Conservation (phyloP, 1,140 invertebrate species). For the Scaptomyza pallida region DNA sequence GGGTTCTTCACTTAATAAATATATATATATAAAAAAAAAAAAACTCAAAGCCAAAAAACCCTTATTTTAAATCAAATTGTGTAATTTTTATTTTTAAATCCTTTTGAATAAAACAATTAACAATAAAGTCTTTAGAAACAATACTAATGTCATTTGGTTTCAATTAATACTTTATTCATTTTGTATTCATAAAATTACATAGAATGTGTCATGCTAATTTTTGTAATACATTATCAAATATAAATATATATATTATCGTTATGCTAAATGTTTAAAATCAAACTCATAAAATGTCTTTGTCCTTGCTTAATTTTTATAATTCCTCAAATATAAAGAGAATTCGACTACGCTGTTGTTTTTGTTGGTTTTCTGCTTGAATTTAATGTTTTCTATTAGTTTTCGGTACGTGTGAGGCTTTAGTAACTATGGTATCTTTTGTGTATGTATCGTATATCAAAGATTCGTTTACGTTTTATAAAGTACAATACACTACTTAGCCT, state of each 20-base stretch:
- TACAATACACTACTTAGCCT: slow-evolving; percentile 57
- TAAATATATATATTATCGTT: slow-evolving; percentile 55
- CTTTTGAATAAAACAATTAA: too few species aligned
- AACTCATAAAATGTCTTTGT: slow-evolving; percentile 44
- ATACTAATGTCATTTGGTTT: slow-evolving; percentile 49
- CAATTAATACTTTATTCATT: slow-evolving; percentile 77
- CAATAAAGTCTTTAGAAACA: too few species aligned
- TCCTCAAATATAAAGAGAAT: slow-evolving; percentile 4
- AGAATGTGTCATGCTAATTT: slow-evolving; percentile 43
- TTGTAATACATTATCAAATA: slow-evolving; percentile 52
- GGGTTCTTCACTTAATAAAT: too few species aligned
- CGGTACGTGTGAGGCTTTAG: slow-evolving; percentile 54
- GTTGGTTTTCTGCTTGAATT: slow-evolving; percentile 35
- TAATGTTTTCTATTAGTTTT: slow-evolving; percentile 20
- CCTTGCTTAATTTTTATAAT: slow-evolving; percentile 17
- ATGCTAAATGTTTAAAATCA: slow-evolving; percentile 37
- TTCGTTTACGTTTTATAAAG: slow-evolving; percentile 36
- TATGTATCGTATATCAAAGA: slow-evolving; percentile 40
- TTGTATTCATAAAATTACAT: slow-evolving; percentile 68
- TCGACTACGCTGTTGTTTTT: slow-evolving; percentile 10
- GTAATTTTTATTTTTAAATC: too few species aligned
- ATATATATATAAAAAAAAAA: too few species aligned
- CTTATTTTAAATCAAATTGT: too few species aligned
- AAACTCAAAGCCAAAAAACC: too few species aligned
- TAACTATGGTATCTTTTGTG: slow-evolving; percentile 59